phyloP scores from a whole-genome alignment of 2,113 vertebrate genomes.

The Athene cunicularia region DNA sequence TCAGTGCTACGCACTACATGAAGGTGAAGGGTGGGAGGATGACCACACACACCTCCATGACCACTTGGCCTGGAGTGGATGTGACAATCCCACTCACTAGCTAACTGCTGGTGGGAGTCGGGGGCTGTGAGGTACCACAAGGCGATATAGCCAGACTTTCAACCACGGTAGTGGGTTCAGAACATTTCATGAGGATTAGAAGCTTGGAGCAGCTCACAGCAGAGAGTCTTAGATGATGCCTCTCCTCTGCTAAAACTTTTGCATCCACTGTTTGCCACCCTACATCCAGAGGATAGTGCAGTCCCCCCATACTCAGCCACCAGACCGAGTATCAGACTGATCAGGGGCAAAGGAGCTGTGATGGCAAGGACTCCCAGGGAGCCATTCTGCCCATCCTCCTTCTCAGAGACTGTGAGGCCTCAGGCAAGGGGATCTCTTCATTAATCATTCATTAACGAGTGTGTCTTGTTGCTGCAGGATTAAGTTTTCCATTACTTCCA shows the following conservation, averaged over 20 bases:
- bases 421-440: fast-evolving
- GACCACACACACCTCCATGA: neutral
- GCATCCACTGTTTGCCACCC: neutral
- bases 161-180: neutral
- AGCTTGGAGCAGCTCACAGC: neutral
- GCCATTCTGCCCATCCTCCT: neutral
- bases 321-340: neutral
- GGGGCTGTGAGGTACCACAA: neutral
- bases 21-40: neutral
- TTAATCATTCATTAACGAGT: neutral
- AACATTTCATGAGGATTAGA: neutral
- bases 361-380: neutral
- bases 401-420: neutral
- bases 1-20: neutral
- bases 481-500: neutral
- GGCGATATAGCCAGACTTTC: neutral
- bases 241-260: neutral
- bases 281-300: neutral
- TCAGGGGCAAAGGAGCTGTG: neutral
- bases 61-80: neutral
- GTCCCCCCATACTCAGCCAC: neutral
- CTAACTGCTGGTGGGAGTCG: neutral
- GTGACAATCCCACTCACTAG: neutral
- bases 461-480: neutral
- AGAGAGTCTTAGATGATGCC: neutral